phyloP scores from a whole-genome alignment of 2,888 invertebrate species.

The Apodemia mormo region DNA sequence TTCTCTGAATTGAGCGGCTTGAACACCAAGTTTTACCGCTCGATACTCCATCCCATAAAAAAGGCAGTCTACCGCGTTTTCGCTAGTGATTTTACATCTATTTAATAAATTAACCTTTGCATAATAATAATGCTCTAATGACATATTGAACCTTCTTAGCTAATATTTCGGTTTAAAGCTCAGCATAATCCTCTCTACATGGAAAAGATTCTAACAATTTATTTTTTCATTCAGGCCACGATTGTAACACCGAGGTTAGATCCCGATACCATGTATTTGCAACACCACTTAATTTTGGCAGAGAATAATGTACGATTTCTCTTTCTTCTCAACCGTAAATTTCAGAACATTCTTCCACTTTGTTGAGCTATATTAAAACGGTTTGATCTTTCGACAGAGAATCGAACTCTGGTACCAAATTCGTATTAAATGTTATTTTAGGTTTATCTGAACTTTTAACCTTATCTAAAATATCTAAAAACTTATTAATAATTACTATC shows the following conservation, averaged over 20 bases:
- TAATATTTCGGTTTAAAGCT: slow-evolving; percentile 34
- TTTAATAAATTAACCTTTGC: slow-evolving; percentile 29
- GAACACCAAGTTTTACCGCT: slow-evolving; percentile 27
- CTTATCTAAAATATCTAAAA: slow-evolving; percentile 5
- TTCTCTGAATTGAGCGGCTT: neutral
- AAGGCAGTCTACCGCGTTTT: slow-evolving; percentile 33
- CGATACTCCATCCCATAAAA: slow-evolving; percentile 29
- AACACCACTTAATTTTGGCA: slow-evolving; percentile 33
- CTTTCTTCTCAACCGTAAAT: slow-evolving; percentile 23
- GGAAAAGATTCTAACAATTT: slow-evolving; percentile 34
- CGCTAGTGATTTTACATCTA: slow-evolving; percentile 30
- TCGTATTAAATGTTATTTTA: slow-evolving; percentile 15
- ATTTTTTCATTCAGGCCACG: slow-evolving; percentile 33
- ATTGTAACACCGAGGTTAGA: slow-evolving; percentile 27
- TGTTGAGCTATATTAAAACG: slow-evolving; percentile 26
- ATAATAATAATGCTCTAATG: slow-evolving; percentile 34
- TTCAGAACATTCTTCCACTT: slow-evolving; percentile 29
- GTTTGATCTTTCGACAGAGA: slow-evolving; percentile 28
- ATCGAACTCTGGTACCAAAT: slow-evolving; percentile 34
- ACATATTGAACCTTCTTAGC: slow-evolving; percentile 27
- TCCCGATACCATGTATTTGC: slow-evolving; percentile 36
- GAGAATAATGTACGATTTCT: slow-evolving; percentile 30
- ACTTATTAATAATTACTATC: neutral
- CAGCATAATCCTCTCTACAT: slow-evolving; percentile 31
- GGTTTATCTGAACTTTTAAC: slow-evolving; percentile 13